Evolutionary conservation across 2,888 invertebrate species (phyloP).

Genomic region (Morpho achilles): DNA sequence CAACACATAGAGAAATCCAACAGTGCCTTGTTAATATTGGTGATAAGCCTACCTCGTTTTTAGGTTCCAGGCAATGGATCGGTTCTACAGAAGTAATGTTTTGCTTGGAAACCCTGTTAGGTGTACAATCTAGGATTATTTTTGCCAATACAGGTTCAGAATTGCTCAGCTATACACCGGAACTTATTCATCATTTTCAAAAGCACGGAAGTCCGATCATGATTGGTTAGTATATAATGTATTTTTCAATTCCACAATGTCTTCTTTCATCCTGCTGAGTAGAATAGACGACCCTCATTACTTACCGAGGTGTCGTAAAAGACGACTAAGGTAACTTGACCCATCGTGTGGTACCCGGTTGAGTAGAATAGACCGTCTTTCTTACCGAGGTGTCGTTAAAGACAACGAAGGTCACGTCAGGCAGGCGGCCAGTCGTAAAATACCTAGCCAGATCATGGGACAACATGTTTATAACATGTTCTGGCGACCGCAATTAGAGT

Average conservation of each 20-base stretch:
- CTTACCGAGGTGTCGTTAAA: too few species aligned
- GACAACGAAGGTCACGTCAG: too few species aligned
- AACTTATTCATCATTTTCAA: conserved; percentile 93
- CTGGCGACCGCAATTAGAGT: too few species aligned
- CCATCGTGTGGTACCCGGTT: too few species aligned
- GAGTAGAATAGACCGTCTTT: too few species aligned
- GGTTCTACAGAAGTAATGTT: conserved; percentile 98
- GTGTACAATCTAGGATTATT: conserved; percentile 88
- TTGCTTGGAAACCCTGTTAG: conserved; percentile 89
- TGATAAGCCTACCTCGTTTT: conserved; percentile 92
- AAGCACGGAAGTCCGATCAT: conserved; percentile 97
- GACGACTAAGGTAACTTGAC: too few species aligned
- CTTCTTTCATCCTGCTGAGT: too few species aligned
- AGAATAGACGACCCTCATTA: too few species aligned
- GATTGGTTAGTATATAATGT: conserved; percentile 85
- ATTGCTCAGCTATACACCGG: conserved; percentile 86
- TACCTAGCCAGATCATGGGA: too few species aligned
- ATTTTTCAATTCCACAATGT: neutral
- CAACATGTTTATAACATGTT: too few species aligned
- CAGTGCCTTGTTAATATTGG: conserved; percentile 95
- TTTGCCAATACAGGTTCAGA: conserved; percentile 93
- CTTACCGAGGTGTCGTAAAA: too few species aligned
- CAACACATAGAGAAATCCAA: conserved; percentile 93
- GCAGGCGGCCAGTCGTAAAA: too few species aligned
- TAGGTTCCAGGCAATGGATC: conserved; percentile 97